A percentile compares a stretch with the other conserved stretches of the same genome.
Evolutionary conservation across 2,888 invertebrate genomes (phyloP).

Genomic region (Halictus ligatus): DNA sequence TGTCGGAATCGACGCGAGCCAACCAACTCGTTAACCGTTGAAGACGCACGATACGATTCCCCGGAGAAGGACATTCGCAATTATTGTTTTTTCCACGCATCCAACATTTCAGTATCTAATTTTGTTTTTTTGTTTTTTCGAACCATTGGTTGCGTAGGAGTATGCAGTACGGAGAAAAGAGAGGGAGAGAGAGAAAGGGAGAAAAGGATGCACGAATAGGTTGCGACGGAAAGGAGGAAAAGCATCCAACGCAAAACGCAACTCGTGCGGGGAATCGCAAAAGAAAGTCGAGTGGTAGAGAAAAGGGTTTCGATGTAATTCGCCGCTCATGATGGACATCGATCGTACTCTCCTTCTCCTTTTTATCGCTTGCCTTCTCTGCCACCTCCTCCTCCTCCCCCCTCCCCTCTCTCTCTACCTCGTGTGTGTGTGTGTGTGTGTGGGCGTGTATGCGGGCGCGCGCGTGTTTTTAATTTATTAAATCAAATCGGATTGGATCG

Average conservation of each 20-base stretch:
- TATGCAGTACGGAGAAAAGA: background rate
- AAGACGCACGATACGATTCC: background rate
- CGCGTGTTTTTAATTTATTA: background rate
- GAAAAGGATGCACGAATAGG: background rate
- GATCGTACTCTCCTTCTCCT: constrained; percentile 11
- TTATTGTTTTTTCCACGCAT: background rate
- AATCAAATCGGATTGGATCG: background rate
- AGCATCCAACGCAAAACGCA: constrained; percentile 11
- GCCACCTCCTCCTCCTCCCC: too few species aligned
- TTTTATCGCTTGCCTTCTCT: background rate
- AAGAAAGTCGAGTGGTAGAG: constrained; percentile 56
- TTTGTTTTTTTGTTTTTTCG: background rate
- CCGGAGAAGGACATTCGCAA: background rate
- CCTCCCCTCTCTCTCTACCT: too few species aligned
- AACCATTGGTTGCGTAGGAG: background rate
- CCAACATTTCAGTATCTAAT: background rate
- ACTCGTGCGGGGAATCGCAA: constrained; percentile 34
- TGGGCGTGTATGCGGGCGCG: too few species aligned
- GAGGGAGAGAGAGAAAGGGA: background rate
- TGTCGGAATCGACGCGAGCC: too few species aligned
- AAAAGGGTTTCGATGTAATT: constrained; percentile 80
- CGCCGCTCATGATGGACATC: constrained; percentile 68
- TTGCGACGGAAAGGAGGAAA: background rate
- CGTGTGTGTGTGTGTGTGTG: too few species aligned
- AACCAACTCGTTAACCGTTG: background rate